phyloP scores from a whole-genome alignment of 92 coral and sea anemone species.

The Porites cylindrica region DNA sequence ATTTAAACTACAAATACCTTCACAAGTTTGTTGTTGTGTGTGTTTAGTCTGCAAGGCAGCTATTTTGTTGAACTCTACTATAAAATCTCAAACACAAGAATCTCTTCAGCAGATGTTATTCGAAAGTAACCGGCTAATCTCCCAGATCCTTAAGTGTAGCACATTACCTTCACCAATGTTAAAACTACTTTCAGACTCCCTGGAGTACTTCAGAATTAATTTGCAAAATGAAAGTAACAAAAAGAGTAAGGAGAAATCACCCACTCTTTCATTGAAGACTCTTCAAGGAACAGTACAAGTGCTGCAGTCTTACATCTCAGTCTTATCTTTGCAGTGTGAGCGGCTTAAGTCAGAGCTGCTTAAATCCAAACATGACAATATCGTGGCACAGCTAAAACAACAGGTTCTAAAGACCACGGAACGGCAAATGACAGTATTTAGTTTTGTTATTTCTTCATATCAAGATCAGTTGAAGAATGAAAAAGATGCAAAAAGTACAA shows the following conservation, averaged over 20 bases:
- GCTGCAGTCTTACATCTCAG: slow-evolving; percentile 24
- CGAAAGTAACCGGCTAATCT: not conserved
- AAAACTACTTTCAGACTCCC: slow-evolving; percentile 43
- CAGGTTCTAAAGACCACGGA: slow-evolving; percentile 69
- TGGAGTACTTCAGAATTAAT: slow-evolving; percentile 58
- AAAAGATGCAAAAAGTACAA: not conserved
- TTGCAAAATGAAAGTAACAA: slow-evolving; percentile 42
- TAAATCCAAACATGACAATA: too few species aligned
- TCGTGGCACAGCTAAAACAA: slow-evolving; percentile 43
- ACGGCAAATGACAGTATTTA: slow-evolving; percentile 71
- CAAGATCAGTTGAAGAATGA: slow-evolving; percentile 66
- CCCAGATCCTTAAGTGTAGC: slow-evolving; percentile 2
- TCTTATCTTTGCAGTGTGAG: slow-evolving; percentile 43
- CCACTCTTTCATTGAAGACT: slow-evolving; percentile 33
- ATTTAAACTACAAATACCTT: not conserved
- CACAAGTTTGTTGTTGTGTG: slow-evolving; percentile 43
- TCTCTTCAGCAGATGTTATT: not conserved
- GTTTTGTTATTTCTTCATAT: slow-evolving; percentile 61
- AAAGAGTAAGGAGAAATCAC: not conserved
- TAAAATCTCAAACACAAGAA: slow-evolving; percentile 1
- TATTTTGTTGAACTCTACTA: slow-evolving; percentile 8
- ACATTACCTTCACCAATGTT: not conserved
- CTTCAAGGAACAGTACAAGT: slow-evolving; percentile 36
- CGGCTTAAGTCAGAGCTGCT: slow-evolving; percentile 25
- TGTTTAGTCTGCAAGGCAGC: slow-evolving; percentile 41